Percentiles rank a stretch among this genome's conserved stretches.
These are phyloP conservation scores for Neoniphon sammara DNA, from an alignment of 2,797 vertebrate species.

Conservation along the genomic window DNA sequence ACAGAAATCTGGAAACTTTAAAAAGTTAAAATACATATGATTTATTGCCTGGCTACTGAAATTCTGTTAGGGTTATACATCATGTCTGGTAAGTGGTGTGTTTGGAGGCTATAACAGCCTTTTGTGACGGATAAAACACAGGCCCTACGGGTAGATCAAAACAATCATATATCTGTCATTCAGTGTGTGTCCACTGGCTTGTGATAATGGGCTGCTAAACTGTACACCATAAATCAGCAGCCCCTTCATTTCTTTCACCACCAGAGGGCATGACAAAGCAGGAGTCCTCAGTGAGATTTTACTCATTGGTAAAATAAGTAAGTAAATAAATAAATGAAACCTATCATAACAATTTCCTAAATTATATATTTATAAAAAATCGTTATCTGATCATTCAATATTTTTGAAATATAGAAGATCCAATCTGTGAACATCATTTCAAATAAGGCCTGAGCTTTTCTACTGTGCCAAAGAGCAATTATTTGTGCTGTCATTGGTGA, in stretches of 20 bases:
- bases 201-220: slow-evolving; percentile 6
- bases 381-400: not conserved
- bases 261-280: slow-evolving; percentile 49
- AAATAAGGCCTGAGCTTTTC: too few species aligned
- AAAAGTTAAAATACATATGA: not conserved
- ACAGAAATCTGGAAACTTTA: not conserved
- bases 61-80: not conserved
- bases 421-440: too few species aligned
- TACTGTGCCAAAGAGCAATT: too few species aligned
- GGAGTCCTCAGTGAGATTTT: not conserved
- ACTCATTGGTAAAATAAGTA: not conserved
- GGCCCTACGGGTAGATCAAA: not conserved
- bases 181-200: not conserved
- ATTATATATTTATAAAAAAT: too few species aligned
- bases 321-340: too few species aligned
- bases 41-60: not conserved
- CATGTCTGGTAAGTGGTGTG: not conserved
- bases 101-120: not conserved
- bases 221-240: not conserved
- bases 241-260: slow-evolving; percentile 20
- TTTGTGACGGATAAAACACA: not conserved
- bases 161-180: not conserved
- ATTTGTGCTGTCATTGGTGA: too few species aligned
- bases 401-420: too few species aligned
- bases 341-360: too few species aligned